These are phyloP conservation scores for Tuta absoluta DNA, from an alignment of 2,888 invertebrate species.

Conservation along the genomic window DNA sequence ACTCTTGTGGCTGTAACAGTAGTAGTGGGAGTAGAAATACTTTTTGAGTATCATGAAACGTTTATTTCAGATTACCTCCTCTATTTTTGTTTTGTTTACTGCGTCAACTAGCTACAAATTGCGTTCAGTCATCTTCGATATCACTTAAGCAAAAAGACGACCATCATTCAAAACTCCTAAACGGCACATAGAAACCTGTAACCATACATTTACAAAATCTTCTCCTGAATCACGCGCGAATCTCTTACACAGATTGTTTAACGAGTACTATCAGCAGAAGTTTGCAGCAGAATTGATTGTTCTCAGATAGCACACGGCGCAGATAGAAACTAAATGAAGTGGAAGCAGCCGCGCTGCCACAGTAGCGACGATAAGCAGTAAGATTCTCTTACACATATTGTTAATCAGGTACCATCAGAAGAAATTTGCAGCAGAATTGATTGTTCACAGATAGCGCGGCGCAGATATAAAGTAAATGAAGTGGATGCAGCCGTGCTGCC, in stretches of 20 bases:
- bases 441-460: conserved; percentile 26
- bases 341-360: conserved; percentile 44
- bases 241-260: conserved; percentile 4
- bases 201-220: background rate
- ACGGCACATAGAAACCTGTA: background rate
- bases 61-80: no score
- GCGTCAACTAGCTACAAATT: no score
- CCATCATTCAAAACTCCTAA: background rate
- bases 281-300: conserved; percentile 19
- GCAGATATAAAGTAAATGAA: no score
- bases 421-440: conserved; percentile 12
- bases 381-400: background rate
- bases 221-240: conserved; percentile 8
- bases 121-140: background rate
- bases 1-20: no score
- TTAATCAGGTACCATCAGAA: background rate
- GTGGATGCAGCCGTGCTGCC: no score
- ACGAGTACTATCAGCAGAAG: conserved; percentile 7
- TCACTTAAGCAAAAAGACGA: background rate
- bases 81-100: no score
- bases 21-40: no score
- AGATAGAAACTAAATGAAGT: conserved; percentile 45
- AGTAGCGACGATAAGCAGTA: no score
- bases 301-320: conserved; percentile 24
- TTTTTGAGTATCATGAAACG: no score